Evolutionary conservation across 2,113 vertebrate species (phyloP).

Genomic region (Pelvicachromis taeniatus): DNA sequence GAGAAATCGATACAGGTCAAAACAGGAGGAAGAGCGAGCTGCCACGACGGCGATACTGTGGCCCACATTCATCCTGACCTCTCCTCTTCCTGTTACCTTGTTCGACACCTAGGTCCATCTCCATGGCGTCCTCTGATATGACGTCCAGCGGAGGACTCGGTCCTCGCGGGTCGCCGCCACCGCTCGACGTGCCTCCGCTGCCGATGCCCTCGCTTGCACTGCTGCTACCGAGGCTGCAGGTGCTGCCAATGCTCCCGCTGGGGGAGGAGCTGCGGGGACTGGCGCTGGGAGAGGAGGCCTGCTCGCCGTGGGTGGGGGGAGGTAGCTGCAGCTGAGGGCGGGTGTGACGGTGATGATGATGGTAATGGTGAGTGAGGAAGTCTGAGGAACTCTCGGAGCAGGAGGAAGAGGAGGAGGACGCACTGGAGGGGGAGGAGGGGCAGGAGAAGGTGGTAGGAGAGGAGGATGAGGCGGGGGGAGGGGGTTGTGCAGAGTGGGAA

Average conservation of each 20-base stretch:
- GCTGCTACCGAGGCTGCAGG: constrained; percentile 43
- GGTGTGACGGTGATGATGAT: constrained; percentile 9
- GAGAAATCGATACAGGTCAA: neutral
- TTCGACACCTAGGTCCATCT: constrained; percentile 43
- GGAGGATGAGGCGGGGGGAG: constrained; percentile 28
- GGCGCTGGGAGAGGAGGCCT: constrained; percentile 49
- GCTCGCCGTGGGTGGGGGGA: constrained; percentile 26
- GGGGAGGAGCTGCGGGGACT: constrained; percentile 61
- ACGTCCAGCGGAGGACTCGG: constrained; percentile 75
- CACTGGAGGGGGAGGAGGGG: constrained; percentile 61
- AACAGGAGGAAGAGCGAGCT: neutral
- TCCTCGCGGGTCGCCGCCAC: constrained; percentile 14
- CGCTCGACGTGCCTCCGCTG: constrained; percentile 26
- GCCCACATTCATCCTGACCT: neutral
- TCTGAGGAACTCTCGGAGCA: constrained; percentile 60
- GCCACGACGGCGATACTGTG: neutral
- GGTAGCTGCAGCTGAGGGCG: constrained; percentile 33
- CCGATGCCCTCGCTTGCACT: constrained; percentile 45
- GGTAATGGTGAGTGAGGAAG: constrained; percentile 34
- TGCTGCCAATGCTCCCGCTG: constrained; percentile 57
- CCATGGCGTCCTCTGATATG: constrained; percentile 82
- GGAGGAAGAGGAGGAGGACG: constrained; percentile 53
- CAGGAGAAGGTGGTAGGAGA: constrained; percentile 65
- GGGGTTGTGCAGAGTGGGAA: constrained; percentile 35
- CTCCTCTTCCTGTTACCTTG: constrained; percentile 25